Conservation (phyloP, 1,140 invertebrate genomes). For the Calephelis nemesis region DNA sequence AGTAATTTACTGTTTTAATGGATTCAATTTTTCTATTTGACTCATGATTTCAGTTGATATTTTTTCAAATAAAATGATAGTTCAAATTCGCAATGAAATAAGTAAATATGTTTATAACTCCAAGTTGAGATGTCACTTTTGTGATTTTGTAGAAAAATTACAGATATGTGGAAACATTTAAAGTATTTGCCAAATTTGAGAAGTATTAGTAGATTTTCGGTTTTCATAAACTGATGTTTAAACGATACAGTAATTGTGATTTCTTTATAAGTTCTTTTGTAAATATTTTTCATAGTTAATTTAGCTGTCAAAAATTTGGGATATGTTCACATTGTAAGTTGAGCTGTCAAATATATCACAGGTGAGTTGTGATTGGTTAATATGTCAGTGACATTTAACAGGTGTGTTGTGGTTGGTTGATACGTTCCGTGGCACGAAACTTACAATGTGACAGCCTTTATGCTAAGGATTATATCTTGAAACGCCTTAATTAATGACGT, state of each 20-base stretch:
- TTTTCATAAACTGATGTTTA: not conserved
- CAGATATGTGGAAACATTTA: not conserved
- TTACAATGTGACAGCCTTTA: conserved; percentile 9
- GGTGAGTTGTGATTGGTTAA: too few relatives aligned
- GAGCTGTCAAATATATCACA: too few relatives aligned
- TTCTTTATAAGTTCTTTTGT: conserved; percentile 8
- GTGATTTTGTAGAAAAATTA: too few relatives aligned
- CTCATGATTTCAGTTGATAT: too few relatives aligned
- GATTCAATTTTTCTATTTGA: too few relatives aligned
- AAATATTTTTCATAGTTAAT: conserved; percentile 13
- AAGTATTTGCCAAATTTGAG: not conserved
- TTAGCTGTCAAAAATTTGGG: conserved; percentile 4
- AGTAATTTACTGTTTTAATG: too few relatives aligned
- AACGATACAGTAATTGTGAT: conserved; percentile 7
- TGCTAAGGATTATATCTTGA: conserved; percentile 1
- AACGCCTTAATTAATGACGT: conserved; percentile 7
- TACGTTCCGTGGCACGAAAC: not conserved
- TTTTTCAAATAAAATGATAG: too few relatives aligned
- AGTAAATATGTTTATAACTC: too few relatives aligned
- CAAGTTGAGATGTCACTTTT: too few relatives aligned
- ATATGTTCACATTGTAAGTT: conserved; percentile 5
- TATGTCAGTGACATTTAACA: not conserved
- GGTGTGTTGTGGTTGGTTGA: not conserved
- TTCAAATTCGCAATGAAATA: too few relatives aligned
- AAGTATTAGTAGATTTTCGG: not conserved